phyloP scores from a whole-genome alignment of 1,140 invertebrate species.

The Drosophila littoralis region DNA sequence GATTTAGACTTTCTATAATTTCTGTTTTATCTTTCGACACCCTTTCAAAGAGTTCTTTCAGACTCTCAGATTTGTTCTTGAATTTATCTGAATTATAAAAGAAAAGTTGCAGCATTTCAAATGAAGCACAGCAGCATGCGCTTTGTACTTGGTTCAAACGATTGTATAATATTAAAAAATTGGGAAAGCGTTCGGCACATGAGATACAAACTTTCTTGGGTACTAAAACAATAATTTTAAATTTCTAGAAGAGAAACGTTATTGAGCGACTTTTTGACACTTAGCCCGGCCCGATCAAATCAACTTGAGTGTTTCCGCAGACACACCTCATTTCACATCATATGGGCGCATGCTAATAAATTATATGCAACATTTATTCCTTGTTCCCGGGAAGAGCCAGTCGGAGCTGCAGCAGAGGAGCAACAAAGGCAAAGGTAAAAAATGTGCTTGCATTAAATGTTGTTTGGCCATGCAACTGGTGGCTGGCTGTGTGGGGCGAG shows the following conservation, averaged over 20 bases:
- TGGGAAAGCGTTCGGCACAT: too few species aligned
- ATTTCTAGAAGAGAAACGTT: background rate
- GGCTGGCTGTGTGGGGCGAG: conserved; percentile 19
- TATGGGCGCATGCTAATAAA: conserved; percentile 56
- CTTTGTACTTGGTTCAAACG: too few species aligned
- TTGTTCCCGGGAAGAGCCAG: conserved; percentile 49
- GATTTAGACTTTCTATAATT: too few species aligned
- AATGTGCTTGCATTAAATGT: conserved; percentile 46
- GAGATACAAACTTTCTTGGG: too few species aligned
- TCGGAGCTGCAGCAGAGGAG: background rate
- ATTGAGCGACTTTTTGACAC: conserved; percentile 2
- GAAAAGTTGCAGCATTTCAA: too few species aligned
- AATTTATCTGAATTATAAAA: too few species aligned
- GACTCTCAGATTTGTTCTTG: too few species aligned
- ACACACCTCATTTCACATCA: conserved; percentile 42
- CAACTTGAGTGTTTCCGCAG: conserved; percentile 25
- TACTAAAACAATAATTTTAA: too few species aligned
- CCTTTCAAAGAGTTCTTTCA: too few species aligned
- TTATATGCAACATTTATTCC: conserved; percentile 81
- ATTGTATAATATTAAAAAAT: too few species aligned
- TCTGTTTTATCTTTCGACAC: too few species aligned
- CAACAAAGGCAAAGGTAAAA: conserved; percentile 11
- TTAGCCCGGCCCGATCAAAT: conserved; percentile 11
- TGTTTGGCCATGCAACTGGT: conserved; percentile 53
- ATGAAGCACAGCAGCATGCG: too few species aligned